phyloP scores from a whole-genome alignment of 2,888 invertebrate species.

The Nycteola revayana region DNA sequence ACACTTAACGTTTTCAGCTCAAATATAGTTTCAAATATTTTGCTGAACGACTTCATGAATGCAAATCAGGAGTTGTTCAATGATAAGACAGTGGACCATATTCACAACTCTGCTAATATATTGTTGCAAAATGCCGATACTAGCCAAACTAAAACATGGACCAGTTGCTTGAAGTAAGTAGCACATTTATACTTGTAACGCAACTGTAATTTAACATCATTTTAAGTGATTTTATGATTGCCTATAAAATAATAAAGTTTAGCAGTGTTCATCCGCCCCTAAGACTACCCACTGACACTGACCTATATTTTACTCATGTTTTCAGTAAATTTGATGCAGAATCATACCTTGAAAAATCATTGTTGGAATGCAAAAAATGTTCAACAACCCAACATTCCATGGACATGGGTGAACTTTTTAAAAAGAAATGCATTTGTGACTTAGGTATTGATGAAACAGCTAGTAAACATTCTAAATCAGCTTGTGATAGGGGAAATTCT shows the following conservation, averaged over 20 bases:
- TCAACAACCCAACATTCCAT: conserved; percentile 8
- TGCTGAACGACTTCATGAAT: conserved; percentile 50
- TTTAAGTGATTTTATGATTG: too few species aligned
- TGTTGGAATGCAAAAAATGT: conserved; percentile 47
- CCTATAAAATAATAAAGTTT: too few species aligned
- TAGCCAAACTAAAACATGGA: conserved; percentile 48
- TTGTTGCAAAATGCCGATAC: conserved; percentile 39
- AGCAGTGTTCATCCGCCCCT: too few species aligned
- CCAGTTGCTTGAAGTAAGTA: conserved; percentile 49
- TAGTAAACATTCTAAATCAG: conserved; percentile 17
- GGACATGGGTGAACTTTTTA: conserved; percentile 34
- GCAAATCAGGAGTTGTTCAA: conserved; percentile 37
- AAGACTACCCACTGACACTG: too few species aligned
- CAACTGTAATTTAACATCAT: too few species aligned
- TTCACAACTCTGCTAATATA: conserved; percentile 37
- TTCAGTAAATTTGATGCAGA: conserved; percentile 56
- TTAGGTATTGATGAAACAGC: conserved; percentile 26
- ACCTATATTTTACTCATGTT: too few species aligned
- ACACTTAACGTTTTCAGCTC: conserved; percentile 57
- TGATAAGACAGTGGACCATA: conserved; percentile 33
- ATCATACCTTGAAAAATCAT: conserved; percentile 42
- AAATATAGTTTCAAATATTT: conserved; percentile 47
- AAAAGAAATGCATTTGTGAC: conserved; percentile 52
- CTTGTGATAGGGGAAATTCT: conserved; percentile 16
- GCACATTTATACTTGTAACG: too few species aligned